These are phyloP conservation scores for Chironomus riparius DNA, from an alignment of 2,888 invertebrate genomes.

Conservation along the genomic window DNA sequence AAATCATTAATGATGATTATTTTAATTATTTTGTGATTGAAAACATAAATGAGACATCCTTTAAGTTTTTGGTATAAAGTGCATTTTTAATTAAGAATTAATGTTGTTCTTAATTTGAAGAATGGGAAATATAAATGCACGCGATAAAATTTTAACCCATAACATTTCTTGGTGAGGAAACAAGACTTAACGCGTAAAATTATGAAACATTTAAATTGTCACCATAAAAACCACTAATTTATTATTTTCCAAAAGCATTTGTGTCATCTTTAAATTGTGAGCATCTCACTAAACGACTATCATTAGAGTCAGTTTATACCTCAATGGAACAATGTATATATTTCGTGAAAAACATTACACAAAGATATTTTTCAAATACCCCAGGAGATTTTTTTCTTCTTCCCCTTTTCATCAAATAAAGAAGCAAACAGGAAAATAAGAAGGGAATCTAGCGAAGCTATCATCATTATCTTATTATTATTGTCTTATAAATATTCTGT, in stretches of 20 bases:
- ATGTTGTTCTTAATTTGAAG: no score
- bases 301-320: slow-evolving; percentile 12
- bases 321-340: background rate
- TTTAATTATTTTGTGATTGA: background rate
- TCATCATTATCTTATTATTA: no score
- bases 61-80: no score
- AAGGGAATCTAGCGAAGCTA: background rate
- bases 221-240: slow-evolving; percentile 24
- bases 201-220: slow-evolving; percentile 4
- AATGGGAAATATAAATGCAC: no score
- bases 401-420: background rate
- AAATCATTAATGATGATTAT: no score
- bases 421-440: background rate
- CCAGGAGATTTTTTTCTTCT: background rate
- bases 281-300: slow-evolving; percentile 12
- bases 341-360: background rate
- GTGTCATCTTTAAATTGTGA: slow-evolving; percentile 1
- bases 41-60: background rate
- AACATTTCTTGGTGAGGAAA: background rate
- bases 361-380: background rate
- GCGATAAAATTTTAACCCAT: background rate
- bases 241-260: slow-evolving; percentile 8
- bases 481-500: no score
- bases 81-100: no score
- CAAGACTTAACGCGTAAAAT: slow-evolving; percentile 15